Evolutionary conservation across 2,797 vertebrate species (phyloP).

Genomic region (Dallia pectoralis): DNA sequence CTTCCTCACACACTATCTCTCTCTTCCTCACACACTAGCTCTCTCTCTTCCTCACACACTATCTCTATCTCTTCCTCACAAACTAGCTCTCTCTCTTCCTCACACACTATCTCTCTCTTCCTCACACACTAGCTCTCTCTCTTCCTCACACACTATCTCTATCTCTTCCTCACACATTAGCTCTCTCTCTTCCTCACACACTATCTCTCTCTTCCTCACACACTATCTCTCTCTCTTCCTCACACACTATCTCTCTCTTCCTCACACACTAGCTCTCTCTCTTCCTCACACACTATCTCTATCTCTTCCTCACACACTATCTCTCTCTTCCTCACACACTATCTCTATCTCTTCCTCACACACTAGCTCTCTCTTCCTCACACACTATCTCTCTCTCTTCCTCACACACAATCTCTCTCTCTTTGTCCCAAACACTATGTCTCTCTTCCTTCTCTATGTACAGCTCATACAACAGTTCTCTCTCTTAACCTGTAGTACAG

Average conservation of each 20-base stretch:
- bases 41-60: background rate
- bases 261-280: slow-evolving; percentile 42
- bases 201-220: slow-evolving; percentile 19
- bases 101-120: too few species aligned
- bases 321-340: background rate
- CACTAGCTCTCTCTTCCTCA: slow-evolving; percentile 24
- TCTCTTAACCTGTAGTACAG: slow-evolving; percentile 55
- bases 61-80: slow-evolving; percentile 5
- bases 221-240: slow-evolving; percentile 7
- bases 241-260: slow-evolving; percentile 3
- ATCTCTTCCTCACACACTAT: slow-evolving; percentile 32
- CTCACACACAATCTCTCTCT: background rate
- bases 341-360: slow-evolving; percentile 31
- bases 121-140: too few species aligned
- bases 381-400: slow-evolving; percentile 7
- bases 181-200: slow-evolving; percentile 33
- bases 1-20: slow-evolving; percentile 33
- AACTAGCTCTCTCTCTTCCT: slow-evolving; percentile 40
- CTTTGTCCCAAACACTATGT: slow-evolving; percentile 15
- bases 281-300: too few species aligned
- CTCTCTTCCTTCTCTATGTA: slow-evolving; percentile 48
- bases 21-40: slow-evolving; percentile 7
- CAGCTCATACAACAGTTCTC: too few species aligned
- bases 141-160: slow-evolving; percentile 38
- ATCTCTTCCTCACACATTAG: slow-evolving; percentile 2